Base-by-base conservation (phyloP, 1,140 invertebrate species). In the Euura saliciscinereae region DNA sequence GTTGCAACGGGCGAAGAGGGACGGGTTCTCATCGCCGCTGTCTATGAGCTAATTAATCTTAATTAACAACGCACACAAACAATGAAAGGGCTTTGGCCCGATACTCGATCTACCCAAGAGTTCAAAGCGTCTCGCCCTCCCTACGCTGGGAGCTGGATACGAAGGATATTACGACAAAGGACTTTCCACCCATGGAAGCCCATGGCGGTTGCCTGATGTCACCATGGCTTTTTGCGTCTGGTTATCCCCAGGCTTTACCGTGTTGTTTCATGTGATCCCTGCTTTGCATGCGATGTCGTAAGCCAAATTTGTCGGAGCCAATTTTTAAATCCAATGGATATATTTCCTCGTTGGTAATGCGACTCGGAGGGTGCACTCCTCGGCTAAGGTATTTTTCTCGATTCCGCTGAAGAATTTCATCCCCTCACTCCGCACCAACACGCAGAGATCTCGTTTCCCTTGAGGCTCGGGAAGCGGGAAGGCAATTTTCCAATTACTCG, bases 231-330 rank as follows among this genome's bases (percentile, higher is more conserved):
- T 59, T 59, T 59, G 13, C 13, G 51, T 5, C 51, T 59, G 5
- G 51, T 59, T 8, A 59, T 59, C 51, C 51, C 51, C 51, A 59
- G 51, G 51, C 51, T 59, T 59, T 11, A 8, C 51, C 13, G 10
- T 28, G 51, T 59, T 59, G 51, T 59, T 59, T n/a, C 51, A 8
- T n/a, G 8, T 59, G 51, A 59, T 59, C 51, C 51, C 51, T 59
- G 51, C 51, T 59, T 59, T 6, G 51, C 51, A 59, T 59, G 51
- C 6, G 8, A 6, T n/a, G 51, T 59, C 3, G 51, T 59, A 59
- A 59, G 51, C 51, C 51, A 59, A 59, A 11, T 59, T 59, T n/a
- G 51, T 59, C 51, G 51, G 10, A 59, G 51, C 51, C 51, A 59
- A 59, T 59, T 59, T 59, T 59, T 59, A 59, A 59, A 59, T 59